Percentiles rank a stretch among this genome's conserved stretches.
phyloP scores from a whole-genome alignment of 2,113 vertebrate genomes.

The Motacilla tschutschensis region DNA sequence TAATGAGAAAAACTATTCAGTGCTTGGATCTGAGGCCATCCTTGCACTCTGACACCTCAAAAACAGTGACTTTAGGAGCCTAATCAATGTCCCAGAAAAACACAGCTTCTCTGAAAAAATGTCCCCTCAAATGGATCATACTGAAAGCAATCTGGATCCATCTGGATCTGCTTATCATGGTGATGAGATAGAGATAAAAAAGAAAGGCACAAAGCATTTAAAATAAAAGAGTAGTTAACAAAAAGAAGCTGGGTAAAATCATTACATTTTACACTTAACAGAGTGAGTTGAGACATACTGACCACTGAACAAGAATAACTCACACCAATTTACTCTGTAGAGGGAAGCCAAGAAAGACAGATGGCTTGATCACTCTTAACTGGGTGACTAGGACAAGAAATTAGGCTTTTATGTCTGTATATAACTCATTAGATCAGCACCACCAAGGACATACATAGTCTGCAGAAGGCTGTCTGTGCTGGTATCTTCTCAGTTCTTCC shows the following conservation, averaged over 20 bases:
- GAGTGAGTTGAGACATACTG: not conserved
- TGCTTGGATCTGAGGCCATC: not conserved
- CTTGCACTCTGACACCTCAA: not conserved
- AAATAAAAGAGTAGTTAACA: not conserved
- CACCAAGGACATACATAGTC: conserved; percentile 66
- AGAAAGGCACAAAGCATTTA: not conserved
- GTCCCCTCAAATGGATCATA: not conserved
- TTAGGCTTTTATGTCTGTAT: not conserved
- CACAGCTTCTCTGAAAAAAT: not conserved
- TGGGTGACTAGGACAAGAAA: not conserved
- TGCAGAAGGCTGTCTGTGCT: conserved; percentile 67
- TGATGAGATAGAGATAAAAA: not conserved
- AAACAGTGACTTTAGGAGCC: not conserved
- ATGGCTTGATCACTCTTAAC: not conserved
- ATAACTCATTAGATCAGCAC: not conserved
- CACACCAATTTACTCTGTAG: not conserved
- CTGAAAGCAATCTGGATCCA: not conserved
- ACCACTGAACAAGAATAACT: not conserved
- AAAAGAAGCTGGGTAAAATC: not conserved
- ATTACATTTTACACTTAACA: not conserved
- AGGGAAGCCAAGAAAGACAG: not conserved
- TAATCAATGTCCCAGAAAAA: not conserved
- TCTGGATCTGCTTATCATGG: not conserved
- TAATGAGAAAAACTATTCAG: not conserved
- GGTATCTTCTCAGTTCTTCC: conserved; percentile 80